Base-by-base conservation (phyloP, 2,888 invertebrate species). In the Diloba caeruleocephala region DNA sequence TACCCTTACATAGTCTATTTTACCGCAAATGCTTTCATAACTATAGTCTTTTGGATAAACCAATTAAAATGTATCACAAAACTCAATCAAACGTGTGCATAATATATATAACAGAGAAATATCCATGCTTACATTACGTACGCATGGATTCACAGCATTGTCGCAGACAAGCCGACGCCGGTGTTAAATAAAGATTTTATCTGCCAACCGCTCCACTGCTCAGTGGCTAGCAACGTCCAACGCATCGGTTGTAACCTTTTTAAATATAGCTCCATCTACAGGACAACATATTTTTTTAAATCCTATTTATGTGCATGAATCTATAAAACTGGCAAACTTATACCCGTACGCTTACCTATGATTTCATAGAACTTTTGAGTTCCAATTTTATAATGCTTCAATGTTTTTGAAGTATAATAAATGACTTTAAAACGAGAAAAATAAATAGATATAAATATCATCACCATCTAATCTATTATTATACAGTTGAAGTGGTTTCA, bases 101-200 rank as follows among this genome's bases (percentile, higher is more conserved):
- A 25, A 10, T 5, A 41, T 57, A 42, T 41, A 51, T 51, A 59
- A 21, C 42, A 44, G 32, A 13, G 34, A 34, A 52, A 32, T 23
- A 21, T 21, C 9, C 14, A 45, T 39, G 28, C 52, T 34, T 19
- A 38, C n/a, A n/a, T 34, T 32, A 32, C 25, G 43, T 46, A 50
- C 51, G 45, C 33, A 38, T 39, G 46, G 39, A 64, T 13, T 21
- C 60, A 48, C 65, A 43, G 60, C 56, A 58, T 60, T 70, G 70
- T 64, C 49, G 53, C 66, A 71, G 71, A 73, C 71, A 44, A 42
- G 23, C 23, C 53, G 74, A 58, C 74, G 71, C 71, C 71, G 56
- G 52, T 57, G 57, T 66, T 62, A 63, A 63, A 74, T 74, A 63
- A 58, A 71, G 74, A 71, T 71, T 52, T 52, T 62, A 72, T 74